A percentile compares a stretch with the other conserved stretches of the same genome.
phyloP scores from a whole-genome alignment of 2,113 vertebrate genomes.

The Laticauda laticaudata region DNA sequence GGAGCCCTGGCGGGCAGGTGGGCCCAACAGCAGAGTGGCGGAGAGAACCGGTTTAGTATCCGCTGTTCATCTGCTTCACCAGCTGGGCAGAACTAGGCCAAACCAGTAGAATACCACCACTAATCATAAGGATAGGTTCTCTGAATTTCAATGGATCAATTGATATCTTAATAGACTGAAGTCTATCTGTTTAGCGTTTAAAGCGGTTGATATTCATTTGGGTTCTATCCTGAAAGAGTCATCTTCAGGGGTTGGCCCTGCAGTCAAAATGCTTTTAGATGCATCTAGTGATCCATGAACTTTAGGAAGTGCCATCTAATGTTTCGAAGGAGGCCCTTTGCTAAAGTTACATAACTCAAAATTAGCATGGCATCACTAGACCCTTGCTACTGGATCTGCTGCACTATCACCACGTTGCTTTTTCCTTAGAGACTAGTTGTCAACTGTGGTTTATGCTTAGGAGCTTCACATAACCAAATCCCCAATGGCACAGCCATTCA shows the following conservation, averaged over 20 bases:
- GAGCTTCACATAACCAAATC: neutral
- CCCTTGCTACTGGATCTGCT: neutral
- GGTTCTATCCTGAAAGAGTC: neutral
- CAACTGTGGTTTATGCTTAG: neutral
- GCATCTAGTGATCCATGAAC: neutral
- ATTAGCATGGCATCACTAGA: neutral
- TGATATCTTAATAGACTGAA: neutral
- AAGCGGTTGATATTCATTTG: neutral
- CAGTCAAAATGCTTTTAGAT: neutral
- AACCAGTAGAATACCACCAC: too few species aligned
- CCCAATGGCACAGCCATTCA: neutral
- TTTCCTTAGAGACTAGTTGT: neutral
- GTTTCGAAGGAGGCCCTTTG: neutral
- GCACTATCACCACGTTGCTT: neutral
- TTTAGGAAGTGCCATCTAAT: neutral
- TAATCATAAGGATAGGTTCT: neutral
- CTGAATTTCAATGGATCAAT: neutral
- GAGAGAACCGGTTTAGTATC: too few species aligned
- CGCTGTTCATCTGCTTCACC: too few species aligned
- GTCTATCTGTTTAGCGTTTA: neutral
- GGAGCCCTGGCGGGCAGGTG: too few species aligned
- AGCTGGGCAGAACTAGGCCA: too few species aligned
- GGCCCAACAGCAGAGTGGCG: too few species aligned
- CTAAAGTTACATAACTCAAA: neutral
- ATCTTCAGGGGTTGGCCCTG: neutral